Evolutionary conservation across 2,113 vertebrate species (phyloP), one percentile per base, ranked within the genome.

Genomic region (Oenanthe oenanthe): DNA sequence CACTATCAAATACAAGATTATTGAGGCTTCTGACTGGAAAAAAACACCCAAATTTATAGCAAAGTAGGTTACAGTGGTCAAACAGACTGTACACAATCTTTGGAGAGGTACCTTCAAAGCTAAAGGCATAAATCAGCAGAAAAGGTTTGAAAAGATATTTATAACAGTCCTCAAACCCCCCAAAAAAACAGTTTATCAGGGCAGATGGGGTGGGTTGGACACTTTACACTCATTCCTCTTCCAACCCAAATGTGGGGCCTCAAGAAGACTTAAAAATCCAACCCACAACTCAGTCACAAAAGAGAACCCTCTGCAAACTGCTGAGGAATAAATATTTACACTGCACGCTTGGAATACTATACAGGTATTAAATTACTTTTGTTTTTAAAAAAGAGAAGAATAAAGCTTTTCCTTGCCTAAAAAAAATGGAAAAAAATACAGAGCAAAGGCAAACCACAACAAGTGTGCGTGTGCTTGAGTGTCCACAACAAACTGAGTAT

Each of bases 241-340:
- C 92, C 89, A 85, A 15, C 51, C 97, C 93, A 63, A 74, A 80
- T 73, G 26, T 89, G 94, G 96, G 93, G 81, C 22, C 17, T 65
- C 71, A 97, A 94, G 71, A 91, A 97, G 97, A 90, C 97, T 93
- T 94, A 96, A 91, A 92, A 94, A 70, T 17, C 53, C 74, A 95
- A 51, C 8, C 86, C 87, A 88, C 67, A 96, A 48, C 43, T 68
- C 71, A 74, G 87, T 96, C 96, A 96, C 96, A 56, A 60, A 92
- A 72, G 74, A 97, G 97, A 98, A 81, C 56, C 75, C 76, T 80
- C 80, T 34, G 47, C 94, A 97, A 73, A 96, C 93, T 96, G 93
- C 94, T 96, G 96, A 98, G 97, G 97, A 97, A 97, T 92, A 97
- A 97, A 97, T 98, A 98, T 97, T 96, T 98, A 98, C 98, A 98